Evolutionary conservation across 1,140 invertebrate genomes (phyloP), one percentile per base, ranked within the genome.

Genomic region (Octopus bimaculoides): DNA sequence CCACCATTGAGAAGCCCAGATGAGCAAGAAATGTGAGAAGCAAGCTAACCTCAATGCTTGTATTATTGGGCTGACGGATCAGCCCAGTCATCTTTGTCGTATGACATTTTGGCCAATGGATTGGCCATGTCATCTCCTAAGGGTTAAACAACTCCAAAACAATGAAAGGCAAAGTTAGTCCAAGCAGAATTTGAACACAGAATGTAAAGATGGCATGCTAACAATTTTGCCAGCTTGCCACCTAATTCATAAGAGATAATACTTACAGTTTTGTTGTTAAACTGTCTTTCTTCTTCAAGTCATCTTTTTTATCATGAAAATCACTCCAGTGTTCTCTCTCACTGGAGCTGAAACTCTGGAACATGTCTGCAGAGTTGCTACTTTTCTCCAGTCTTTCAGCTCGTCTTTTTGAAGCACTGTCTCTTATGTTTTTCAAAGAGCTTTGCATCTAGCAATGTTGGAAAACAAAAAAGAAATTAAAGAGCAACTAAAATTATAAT

Each of bases 361-460:
- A 77, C n/a, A 84, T 54, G 74, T 82, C 84, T 69, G 81, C 83
- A 26, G 78, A 80, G 81, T 80, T 82, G 8, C 84, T 82, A 53
- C 86, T 83, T 76, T 86, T 84, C 78, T 88, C 86, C 12, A 85
- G 71, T 71, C 82, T 83, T 61, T 85, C 84, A 77, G 82, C 84
- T 81, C 87, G 86, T 80, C 88, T 89, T 81, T 89, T 89, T 8
- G 85, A 85, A 17, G 89, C 89, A 85, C 88, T 89, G 82, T 86
- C 87, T 54, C 89, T 80, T 10, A 89, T 89, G 71, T 86, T 83
- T 69, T 84, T 85, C 53, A 89, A 79, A 5, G 88, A 87, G 80
- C 83, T 85, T 74, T 79, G 80, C 83, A 86, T 85, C 84, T 86
- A 61, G 5, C 78, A 78, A 56, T 54, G 6, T 80, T 52, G 73